Evolutionary conservation across 2,888 invertebrate genomes (phyloP), one percentile per base, ranked within the genome.

Genomic region (Ichneumoninae sp.): DNA sequence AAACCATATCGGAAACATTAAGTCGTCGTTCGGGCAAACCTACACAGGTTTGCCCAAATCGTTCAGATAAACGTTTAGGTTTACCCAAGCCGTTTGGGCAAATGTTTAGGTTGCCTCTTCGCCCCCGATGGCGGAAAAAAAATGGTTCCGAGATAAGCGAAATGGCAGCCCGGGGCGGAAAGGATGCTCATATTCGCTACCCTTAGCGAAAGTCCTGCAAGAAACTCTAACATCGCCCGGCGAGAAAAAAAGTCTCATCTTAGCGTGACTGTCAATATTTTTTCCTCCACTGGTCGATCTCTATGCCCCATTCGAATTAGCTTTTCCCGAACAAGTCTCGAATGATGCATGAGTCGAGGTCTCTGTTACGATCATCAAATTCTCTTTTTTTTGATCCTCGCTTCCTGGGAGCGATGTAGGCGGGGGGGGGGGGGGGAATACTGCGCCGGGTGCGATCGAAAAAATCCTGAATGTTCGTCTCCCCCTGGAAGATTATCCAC

Each of bases 131-230:
- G 13, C 33, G 33, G 36, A 19, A 63, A 65, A 26, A 26, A 33
- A 54, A 22, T n/a, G 54, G 40, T 16, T 13, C 22, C 8, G 57
- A 54, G 69, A 70, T 78, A 78, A 47, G 63, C 47, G 33, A 8
- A 47, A 69, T 54, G 47, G 16, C 69, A 30, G 47, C 40, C 19
- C 8, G 5, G 8, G 69, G 47, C 36, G 30, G 47, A 30, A 16
- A 50, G 60, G 78, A 70, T 60, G 33, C 69, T 78, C 69, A 63
- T 78, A 63, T n/a, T n/a, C n/a, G n/a, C n/a, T n/a, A n/a, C n/a
- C n/a, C n/a, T n/a, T n/a, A 10, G 60, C 30, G 54, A 40, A 68
- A 76, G 52, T 30, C n/a, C 30, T 60, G 69, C 69, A 69, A 60
- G 77, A 77, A 77, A 69, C 69, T 47, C 26, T 10, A 5, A 33